These are phyloP conservation scores for Petaurus breviceps DNA, from an alignment of 2,113 vertebrate genomes.

Conservation along the genomic window DNA sequence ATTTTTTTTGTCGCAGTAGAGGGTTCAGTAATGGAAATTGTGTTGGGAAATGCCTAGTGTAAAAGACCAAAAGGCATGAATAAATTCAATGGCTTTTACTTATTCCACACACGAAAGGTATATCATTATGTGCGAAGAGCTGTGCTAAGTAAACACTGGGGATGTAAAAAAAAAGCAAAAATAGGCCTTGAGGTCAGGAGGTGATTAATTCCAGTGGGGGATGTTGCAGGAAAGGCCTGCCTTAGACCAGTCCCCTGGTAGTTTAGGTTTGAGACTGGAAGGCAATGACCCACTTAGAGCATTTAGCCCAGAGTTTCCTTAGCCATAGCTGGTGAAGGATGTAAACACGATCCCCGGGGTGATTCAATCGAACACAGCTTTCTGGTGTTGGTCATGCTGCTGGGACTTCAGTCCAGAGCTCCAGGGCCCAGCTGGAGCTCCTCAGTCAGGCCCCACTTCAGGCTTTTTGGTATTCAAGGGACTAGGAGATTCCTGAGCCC, in stretches of 20 bases:
- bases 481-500: not conserved
- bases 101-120: not conserved
- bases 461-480: not conserved
- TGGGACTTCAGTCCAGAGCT: not conserved
- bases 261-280: not conserved
- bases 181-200: not conserved
- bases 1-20: not conserved
- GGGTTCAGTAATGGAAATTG: not conserved
- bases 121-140: not conserved
- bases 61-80: not conserved
- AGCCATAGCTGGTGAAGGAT: not conserved
- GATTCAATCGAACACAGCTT: not conserved
- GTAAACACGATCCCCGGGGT: not conserved
- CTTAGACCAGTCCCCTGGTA: not conserved
- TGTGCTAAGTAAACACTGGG: not conserved
- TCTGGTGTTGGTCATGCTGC: not conserved
- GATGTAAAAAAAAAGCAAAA: not conserved
- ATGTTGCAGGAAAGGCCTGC: not conserved
- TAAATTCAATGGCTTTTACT: not conserved
- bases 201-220: not conserved
- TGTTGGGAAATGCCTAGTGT: not conserved
- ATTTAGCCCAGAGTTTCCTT: not conserved
- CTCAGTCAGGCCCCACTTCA: not conserved
- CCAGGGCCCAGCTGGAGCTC: not conserved
- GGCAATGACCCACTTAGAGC: not conserved